Conservation (phyloP, 2,888 invertebrate genomes). For the Scaptomyza flava region DNA sequence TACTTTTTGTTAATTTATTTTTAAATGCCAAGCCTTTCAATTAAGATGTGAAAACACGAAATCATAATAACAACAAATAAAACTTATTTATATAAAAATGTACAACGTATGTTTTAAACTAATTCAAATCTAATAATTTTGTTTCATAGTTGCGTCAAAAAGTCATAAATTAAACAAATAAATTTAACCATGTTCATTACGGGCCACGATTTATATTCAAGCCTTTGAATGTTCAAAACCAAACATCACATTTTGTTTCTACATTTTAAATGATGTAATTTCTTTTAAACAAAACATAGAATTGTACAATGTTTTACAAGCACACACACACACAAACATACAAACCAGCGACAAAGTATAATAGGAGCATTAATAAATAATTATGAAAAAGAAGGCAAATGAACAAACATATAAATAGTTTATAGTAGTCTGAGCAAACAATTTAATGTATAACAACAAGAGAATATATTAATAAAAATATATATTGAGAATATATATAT, state of each 20-base stretch:
- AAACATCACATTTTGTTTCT: conserved; percentile 63
- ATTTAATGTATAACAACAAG: conserved; percentile 41
- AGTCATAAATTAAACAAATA: conserved; percentile 69
- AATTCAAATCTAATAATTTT: conserved; percentile 54
- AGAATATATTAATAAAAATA: conserved; percentile 26
- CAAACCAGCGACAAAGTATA: conserved; percentile 25
- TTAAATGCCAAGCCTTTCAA: conserved; percentile 48
- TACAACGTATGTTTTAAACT: conserved; percentile 68
- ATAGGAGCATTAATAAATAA: conserved; percentile 60
- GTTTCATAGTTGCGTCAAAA: conserved; percentile 74
- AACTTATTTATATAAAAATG: conserved; percentile 63
- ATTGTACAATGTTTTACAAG: conserved; percentile 4
- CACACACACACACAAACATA: conserved; percentile 22
- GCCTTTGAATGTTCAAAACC: conserved; percentile 47
- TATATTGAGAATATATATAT: conserved; percentile 34
- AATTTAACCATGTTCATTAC: conserved; percentile 33
- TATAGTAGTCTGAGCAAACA: conserved; percentile 70
- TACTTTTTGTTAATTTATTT: conserved; percentile 69
- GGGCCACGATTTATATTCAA: conserved; percentile 10
- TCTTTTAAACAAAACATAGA: conserved; percentile 22
- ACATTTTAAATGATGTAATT: conserved; percentile 38
- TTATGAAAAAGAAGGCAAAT: conserved; percentile 26
- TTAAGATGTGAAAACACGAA: conserved; percentile 46
- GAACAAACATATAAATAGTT: conserved; percentile 64
- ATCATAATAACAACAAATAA: conserved; percentile 22